Base-by-base conservation (phyloP, 2,113 vertebrate species). In the Zosterops japonicus region DNA sequence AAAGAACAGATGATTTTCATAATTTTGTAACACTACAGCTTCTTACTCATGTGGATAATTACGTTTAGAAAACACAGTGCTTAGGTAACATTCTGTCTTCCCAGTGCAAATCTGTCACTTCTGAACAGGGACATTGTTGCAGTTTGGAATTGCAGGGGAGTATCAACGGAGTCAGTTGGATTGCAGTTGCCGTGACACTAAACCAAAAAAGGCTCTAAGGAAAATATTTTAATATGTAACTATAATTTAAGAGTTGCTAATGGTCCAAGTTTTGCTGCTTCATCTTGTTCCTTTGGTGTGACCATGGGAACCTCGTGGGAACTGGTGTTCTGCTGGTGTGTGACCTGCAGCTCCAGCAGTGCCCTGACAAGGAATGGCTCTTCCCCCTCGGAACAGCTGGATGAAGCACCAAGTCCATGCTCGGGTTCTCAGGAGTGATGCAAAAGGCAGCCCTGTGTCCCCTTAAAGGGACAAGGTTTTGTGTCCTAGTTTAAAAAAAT, bases 1-100 rank as follows among this genome's bases (percentile, higher is more conserved):
- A 88, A 95, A 72, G 67, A 96, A 93, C 61, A 84, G 86, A 87
- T 89, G 72, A 90, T 91, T 95, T 95, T 94, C 74, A 52, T 82
- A 94, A 92, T 97, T 96, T 95, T 74, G 11, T 72, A 95, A 90
- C 69, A 85, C 52, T 82, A 49, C 86, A 91, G 65, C 56, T 82
- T 89, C 79, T 95, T 86, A 87, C 72, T 91, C 79, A 76, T 44
- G 81, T 85, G 88, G 63, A 72, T 93, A 96, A 95, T 95, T 89
- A 88, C n/a, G 4, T 83, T 91, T 68, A 75, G 72, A 46, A 84
- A 94, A 94, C 53, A 78, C 29, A 64, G 75, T 68, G 55, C 49
- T 87, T 61, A 52, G 77, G 28, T 71, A 90, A 87, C 28, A n/a
- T 33, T 71, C 75, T 56, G 36, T 49, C 55, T 90, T 90, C 81